Base-by-base conservation (phyloP, 2,888 invertebrate species). In the Hirtodrosophila alboralis region DNA sequence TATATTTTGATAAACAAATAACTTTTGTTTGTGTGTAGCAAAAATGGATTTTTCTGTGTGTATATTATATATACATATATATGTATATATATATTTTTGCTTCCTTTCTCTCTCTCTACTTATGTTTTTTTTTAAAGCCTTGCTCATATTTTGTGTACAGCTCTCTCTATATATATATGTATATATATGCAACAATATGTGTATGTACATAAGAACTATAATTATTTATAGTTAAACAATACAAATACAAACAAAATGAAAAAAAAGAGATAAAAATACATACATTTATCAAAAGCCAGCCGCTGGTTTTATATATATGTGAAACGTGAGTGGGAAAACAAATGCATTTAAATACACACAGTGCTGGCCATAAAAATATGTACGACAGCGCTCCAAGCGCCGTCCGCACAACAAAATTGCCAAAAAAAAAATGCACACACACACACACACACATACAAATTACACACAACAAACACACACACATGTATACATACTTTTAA, bases 291-390 rank as follows among this genome's bases (percentile, higher is more conserved):
- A 72, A 69, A 60, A 60, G 72, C 72, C 72, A 69, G 68, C 37
- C 53, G 72, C 73, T 69, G 73, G 53, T 66, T 43, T 23, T 8
- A 1, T 21, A 21, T 21, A 18, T 4, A 57, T n/a, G 5, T 21
- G 59, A 48, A 61, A n/a, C n/a, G 62, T 48, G 63, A 69, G 63
- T 62, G 63, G 37, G n/a, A n/a, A n/a, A n/a, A n/a, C n/a, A 66
- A 63, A 63, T 76, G 84, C 84, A 76, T 76, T 79, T 76, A 67
- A n/a, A n/a, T n/a, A n/a, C n/a, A n/a, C 47, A 80, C 53, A 47
- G 56, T 69, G 77, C 56, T 51, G 68, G 45, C 45, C 62, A 34
- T 40, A 43, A 68, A 48, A 28, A 37, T 48, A 49, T 61, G n/a
- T n/a, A n/a, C 44, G 33, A 67, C 49, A 53, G 53, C 45, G 37